These are phyloP conservation scores for Drosophila robusta DNA, from an alignment of 2,888 invertebrate species.

Conservation along the genomic window DNA sequence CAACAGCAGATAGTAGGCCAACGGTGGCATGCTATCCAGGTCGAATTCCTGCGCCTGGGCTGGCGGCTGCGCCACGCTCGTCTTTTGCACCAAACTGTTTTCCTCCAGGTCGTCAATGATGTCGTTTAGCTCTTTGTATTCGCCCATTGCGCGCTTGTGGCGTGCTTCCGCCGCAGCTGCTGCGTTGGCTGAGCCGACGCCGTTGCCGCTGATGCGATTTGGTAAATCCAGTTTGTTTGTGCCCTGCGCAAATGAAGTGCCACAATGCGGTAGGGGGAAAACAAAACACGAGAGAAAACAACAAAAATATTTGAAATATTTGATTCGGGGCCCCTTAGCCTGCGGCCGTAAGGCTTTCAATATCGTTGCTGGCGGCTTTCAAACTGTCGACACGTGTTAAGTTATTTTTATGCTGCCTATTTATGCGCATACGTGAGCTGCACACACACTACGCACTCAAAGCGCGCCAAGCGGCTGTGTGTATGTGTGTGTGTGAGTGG, in stretches of 20 bases:
- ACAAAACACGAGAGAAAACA: conserved; percentile 41
- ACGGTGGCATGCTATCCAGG: conserved; percentile 80
- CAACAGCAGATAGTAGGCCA: conserved; percentile 78
- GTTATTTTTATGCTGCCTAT: conserved; percentile 81
- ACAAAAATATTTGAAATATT: conserved; percentile 72
- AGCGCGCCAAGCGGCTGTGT: conserved; percentile 1
- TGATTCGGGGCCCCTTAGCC: conserved; percentile 47
- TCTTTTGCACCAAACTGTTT: conserved; percentile 64
- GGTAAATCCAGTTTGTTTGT: conserved; percentile 70
- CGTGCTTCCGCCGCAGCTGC: conserved; percentile 64
- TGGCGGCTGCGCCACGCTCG: conserved; percentile 35
- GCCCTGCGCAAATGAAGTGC: conserved; percentile 71
- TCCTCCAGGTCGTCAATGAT: conserved; percentile 80
- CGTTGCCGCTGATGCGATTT: conserved; percentile 73
- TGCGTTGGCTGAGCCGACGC: conserved; percentile 29
- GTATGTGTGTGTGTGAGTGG: conserved; percentile 16
- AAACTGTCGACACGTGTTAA: conserved; percentile 82
- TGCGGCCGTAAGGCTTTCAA: conserved; percentile 48
- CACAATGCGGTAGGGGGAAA: conserved; percentile 40
- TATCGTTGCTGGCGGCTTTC: conserved; percentile 53
- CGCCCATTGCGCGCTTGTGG: conserved; percentile 77
- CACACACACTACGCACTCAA: conserved; percentile 53
- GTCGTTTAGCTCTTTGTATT: conserved; percentile 75
- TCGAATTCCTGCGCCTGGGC: conserved; percentile 72
- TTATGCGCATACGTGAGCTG: conserved; percentile 74